Percentiles rank a stretch among this genome's conserved stretches.
Evolutionary conservation across 2,888 invertebrate genomes (phyloP).

Genomic region (Creontiades dilutus): DNA sequence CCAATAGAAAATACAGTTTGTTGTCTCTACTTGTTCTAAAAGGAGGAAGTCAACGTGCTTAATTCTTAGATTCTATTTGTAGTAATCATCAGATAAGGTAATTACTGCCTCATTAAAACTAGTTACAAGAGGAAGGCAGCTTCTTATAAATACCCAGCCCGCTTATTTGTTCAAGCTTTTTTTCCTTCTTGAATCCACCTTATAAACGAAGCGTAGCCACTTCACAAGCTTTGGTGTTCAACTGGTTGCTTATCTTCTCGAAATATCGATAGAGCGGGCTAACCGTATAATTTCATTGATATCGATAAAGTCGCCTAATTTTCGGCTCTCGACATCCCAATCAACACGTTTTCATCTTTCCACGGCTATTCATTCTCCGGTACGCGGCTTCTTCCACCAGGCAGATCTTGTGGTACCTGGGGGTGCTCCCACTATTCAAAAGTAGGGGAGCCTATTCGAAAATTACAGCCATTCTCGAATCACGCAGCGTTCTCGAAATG

Average conservation of each 20-base stretch:
- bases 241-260: not conserved
- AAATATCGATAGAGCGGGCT: not conserved
- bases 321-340: slow-evolving; percentile 8
- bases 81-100: not conserved
- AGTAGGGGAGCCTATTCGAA: not conserved
- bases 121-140: not conserved
- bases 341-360: slow-evolving; percentile 28
- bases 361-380: not conserved
- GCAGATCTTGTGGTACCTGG: not conserved
- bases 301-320: not conserved
- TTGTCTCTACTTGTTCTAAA: too few species aligned
- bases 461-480: not conserved
- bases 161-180: not conserved
- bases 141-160: not conserved
- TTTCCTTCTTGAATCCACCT: not conserved
- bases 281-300: not conserved
- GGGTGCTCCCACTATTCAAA: not conserved
- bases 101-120: not conserved
- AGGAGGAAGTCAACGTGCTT: not conserved
- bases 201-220: not conserved
- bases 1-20: too few species aligned
- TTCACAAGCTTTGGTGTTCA: not conserved
- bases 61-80: not conserved
- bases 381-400: not conserved
- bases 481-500: slow-evolving; percentile 2